Conservation (phyloP, 1,140 invertebrate species). For the Caerostris extrusa region DNA sequence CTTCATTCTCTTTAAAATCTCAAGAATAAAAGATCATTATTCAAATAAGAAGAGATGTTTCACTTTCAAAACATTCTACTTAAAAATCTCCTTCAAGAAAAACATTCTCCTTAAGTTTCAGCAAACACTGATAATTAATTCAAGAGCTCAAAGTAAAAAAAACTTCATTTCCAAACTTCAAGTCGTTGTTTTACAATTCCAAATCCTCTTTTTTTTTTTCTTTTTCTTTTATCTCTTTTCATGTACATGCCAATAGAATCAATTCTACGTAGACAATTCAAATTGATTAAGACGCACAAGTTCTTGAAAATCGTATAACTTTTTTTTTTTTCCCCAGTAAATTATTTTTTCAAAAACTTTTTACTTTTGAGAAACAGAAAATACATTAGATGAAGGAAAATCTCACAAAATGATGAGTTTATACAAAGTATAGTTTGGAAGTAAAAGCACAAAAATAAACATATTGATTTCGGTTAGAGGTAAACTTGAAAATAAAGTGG, state of each 20-base stretch:
- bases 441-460: neutral
- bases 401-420: neutral
- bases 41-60: constrained; percentile 49
- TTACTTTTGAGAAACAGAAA: neutral
- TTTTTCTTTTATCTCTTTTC: neutral
- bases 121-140: constrained; percentile 51
- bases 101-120: constrained; percentile 8
- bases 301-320: neutral
- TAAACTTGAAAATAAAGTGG: neutral
- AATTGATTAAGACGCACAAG: constrained; percentile 35
- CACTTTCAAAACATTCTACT: constrained; percentile 27
- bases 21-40: constrained; percentile 49
- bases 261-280: neutral
- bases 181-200: constrained; percentile 45
- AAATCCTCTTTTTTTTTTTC: neutral
- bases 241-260: constrained; percentile 21
- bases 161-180: constrained; percentile 46
- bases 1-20: neutral
- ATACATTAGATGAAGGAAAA: neutral
- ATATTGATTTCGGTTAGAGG: neutral
- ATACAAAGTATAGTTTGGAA: neutral
- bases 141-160: constrained; percentile 41
- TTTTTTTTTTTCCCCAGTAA: neutral
- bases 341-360: neutral
- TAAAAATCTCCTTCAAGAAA: constrained; percentile 24